Evolutionary conservation across 1,140 invertebrate species (phyloP), one percentile per base, ranked within the genome.

Genomic region (Anadara kagoshimensis): DNA sequence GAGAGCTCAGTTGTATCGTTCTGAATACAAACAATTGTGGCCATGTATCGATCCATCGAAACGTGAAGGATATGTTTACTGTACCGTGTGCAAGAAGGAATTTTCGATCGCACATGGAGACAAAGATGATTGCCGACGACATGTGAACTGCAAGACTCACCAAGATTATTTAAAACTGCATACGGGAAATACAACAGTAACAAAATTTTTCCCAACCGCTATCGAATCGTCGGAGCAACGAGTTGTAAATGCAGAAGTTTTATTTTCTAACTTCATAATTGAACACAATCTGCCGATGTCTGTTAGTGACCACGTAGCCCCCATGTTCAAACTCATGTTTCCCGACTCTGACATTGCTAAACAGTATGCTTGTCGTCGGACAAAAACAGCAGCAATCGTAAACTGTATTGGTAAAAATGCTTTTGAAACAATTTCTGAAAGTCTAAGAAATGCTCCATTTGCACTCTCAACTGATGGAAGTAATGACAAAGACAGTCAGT

Each of bases 371-470:
- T 68, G 64, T 59, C 18, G 36, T 18, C 12, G 36, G 5, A 68
- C 54, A 36, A 74, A 69, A 56, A 61, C 65, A 5, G 53, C 64
- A 36, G 64, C 71, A n/a, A 51, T 73, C 8, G 45, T 73, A 12
- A 26, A 68, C 20, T 43, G 68, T 47, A 29, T 73, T 53, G 10
- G 64, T 8, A 49, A 74, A 45, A 18, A 68, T 14, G 44, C 26
- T 20, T 29, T 24, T 29, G 26, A n/a, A 16, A 16, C 56, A 29
- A 58, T 58, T 29, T 24, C 26, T 1, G n/a, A 58, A 14, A 58
- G 11, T 16, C n/a, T 58, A 14, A 16, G 36, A 58, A 36, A 58
- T 29, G 51, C 69, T 47, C 20, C 24, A 14, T 43, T 20, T 1
- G 26, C 53, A 47, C 29, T 26, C 59, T 36, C 36, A 10, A 59